Percentiles rank a stretch among this genome's conserved stretches.
These are phyloP conservation scores for Adelosebastes latens DNA, from an alignment of 2,797 vertebrate genomes.

Conservation along the genomic window DNA sequence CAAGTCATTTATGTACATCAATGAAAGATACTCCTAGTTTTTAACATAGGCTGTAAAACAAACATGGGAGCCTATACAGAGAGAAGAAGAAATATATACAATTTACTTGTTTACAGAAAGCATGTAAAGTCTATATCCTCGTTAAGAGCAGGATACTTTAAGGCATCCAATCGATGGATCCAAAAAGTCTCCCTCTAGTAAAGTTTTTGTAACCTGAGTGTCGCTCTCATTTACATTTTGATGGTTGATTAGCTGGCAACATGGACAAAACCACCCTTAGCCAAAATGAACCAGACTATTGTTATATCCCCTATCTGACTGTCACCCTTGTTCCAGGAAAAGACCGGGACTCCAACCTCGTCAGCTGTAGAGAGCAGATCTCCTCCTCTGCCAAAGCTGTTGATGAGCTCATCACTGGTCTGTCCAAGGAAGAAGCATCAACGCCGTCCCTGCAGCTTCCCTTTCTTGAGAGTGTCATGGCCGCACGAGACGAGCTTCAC, in stretches of 20 bases:
- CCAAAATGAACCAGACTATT: background rate
- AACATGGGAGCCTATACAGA: too few relatives aligned
- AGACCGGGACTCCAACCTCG: constrained; percentile 52
- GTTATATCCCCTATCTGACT: background rate
- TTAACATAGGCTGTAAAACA: too few relatives aligned
- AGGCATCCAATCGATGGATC: too few relatives aligned
- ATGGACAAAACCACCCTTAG: background rate
- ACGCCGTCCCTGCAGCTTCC: constrained; percentile 41
- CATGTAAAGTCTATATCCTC: too few relatives aligned
- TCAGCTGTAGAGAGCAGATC: constrained; percentile 70
- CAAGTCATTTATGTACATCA: too few relatives aligned
- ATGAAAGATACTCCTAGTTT: too few relatives aligned
- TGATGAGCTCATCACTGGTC: constrained; percentile 65
- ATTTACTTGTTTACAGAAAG: too few relatives aligned
- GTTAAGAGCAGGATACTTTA: too few relatives aligned
- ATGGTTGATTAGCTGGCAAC: background rate
- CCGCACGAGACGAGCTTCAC: constrained; percentile 77
- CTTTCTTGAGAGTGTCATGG: constrained; percentile 47
- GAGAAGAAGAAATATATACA: too few relatives aligned
- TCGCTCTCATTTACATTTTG: background rate
- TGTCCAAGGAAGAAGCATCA: constrained; percentile 30
- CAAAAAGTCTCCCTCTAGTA: too few relatives aligned
- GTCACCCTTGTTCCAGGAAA: constrained; percentile 59
- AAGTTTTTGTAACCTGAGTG: too few relatives aligned
- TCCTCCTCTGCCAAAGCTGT: constrained; percentile 75